Base-by-base conservation (phyloP, 1,140 invertebrate genomes). In the Lutraria rhynchaena region DNA sequence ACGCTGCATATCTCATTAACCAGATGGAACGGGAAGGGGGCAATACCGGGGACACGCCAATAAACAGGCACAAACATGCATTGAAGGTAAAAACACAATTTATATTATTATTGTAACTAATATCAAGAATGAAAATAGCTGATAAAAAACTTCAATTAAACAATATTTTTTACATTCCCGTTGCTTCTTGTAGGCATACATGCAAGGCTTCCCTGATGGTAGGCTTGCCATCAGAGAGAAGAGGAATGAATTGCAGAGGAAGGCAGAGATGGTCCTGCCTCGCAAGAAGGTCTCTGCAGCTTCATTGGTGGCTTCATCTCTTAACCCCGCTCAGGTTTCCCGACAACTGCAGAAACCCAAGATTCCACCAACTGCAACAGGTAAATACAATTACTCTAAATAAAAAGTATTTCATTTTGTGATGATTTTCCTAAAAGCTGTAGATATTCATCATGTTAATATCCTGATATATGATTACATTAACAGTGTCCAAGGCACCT, bases 181-280 rank as follows among this genome's bases (percentile, higher is more conserved):
- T n/a, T n/a, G n/a, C n/a, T n/a, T 49, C 46, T 49, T 49, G 46
- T n/a, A 49, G 46, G n/a, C 46, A 11, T 49, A 49, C 46, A 49
- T 49, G 46, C 46, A 49, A n/a, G n/a, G 46, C 46, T 58, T 58
- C 55, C 55, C 55, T 7, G 55, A 58, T 27, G 55, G 55, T 27
- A 9, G 55, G 24, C 11, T 24, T 9, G 55, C 55, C 55, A 13
- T 58, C 11, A 24, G 7, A 27, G 17, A 58, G 55, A 58, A 58
- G 55, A 9, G 55, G 55, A 58, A 58, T 17, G 9, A 17, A 7
- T 13, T 49, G 11, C 11, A 49, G 11, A 49, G 46, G 46, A 24
- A 58, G 17, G 27, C 27, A 27, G 55, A 17, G 55, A 17, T 58
- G 11, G 46, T 13, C 11, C 11, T n/a, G 11, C 7, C 9, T 9